phyloP scores from a whole-genome alignment of 2,888 invertebrate species.

The Halictus ligatus region DNA sequence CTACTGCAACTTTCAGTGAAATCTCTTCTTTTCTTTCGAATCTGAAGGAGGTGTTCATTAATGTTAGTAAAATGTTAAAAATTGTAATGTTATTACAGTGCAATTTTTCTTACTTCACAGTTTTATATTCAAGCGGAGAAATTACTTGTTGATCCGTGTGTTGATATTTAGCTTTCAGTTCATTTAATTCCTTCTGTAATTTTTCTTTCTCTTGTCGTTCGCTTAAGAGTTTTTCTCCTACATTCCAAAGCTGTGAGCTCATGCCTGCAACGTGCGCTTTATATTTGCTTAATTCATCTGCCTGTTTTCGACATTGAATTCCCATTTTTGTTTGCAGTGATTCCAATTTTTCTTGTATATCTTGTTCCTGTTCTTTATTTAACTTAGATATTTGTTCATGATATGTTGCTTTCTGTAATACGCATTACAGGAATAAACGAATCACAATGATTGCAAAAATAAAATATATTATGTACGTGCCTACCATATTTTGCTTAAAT shows the following conservation, averaged over 20 bases:
- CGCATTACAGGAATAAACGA: slow-evolving; percentile 46
- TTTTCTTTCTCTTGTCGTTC: slow-evolving; percentile 87
- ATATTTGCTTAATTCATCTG: slow-evolving; percentile 84
- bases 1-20: slow-evolving; percentile 66
- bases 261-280: slow-evolving; percentile 86
- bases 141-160: slow-evolving; percentile 18
- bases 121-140: slow-evolving; percentile 64
- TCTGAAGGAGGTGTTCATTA: slow-evolving; percentile 58
- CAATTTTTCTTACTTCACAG: slow-evolving; percentile 67
- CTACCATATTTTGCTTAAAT: slow-evolving; percentile 93
- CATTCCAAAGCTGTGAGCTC: slow-evolving; percentile 87
- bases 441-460: slow-evolving; percentile 34
- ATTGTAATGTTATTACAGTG: background rate
- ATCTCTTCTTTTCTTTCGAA: slow-evolving; percentile 65
- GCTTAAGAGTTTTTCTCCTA: slow-evolving; percentile 87
- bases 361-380: slow-evolving; percentile 86
- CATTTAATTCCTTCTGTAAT: slow-evolving; percentile 82
- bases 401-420: slow-evolving; percentile 84
- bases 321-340: slow-evolving; percentile 77
- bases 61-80: slow-evolving; percentile 22
- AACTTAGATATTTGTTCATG: slow-evolving; percentile 87
- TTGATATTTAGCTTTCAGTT: slow-evolving; percentile 56
- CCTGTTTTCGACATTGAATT: slow-evolving; percentile 78
- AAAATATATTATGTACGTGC: slow-evolving; percentile 41
- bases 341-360: slow-evolving; percentile 84